These are phyloP conservation scores for Cavia aperea DNA, from an alignment of 2,113 vertebrate species.

Conservation along the genomic window DNA sequence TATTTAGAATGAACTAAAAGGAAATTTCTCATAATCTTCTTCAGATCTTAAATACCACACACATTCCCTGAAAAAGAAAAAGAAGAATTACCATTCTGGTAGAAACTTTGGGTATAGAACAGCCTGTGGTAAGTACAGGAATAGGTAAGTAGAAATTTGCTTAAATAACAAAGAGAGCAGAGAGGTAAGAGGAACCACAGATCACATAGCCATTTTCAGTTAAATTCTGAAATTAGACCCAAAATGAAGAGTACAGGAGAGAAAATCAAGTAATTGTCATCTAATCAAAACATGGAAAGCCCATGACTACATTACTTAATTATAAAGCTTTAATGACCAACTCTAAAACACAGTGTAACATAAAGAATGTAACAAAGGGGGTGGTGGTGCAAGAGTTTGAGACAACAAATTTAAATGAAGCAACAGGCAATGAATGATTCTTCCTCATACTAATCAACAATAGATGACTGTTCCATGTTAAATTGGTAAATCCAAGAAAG, in stretches of 20 bases:
- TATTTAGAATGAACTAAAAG: background rate
- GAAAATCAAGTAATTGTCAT: background rate
- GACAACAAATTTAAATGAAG: background rate
- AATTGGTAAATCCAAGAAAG: background rate
- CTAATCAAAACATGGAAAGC: background rate
- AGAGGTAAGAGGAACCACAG: background rate
- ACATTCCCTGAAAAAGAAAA: background rate
- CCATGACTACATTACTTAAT: background rate
- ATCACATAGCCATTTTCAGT: background rate
- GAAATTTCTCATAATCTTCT: background rate
- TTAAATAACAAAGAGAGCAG: background rate
- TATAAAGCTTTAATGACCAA: background rate
- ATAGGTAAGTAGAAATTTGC: background rate
- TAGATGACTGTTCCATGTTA: background rate
- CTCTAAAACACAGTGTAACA: background rate
- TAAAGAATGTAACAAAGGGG: background rate
- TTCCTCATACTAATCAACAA: background rate
- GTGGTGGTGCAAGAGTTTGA: background rate
- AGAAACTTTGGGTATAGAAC: background rate
- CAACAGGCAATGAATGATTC: background rate
- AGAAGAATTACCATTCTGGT: background rate
- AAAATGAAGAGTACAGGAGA: background rate
- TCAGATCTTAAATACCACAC: background rate
- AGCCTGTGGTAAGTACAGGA: background rate
- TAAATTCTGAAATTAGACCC: background rate